These are phyloP conservation scores for Dicyema japonicum DNA, from an alignment of 1,140 invertebrate species.

Conservation along the genomic window DNA sequence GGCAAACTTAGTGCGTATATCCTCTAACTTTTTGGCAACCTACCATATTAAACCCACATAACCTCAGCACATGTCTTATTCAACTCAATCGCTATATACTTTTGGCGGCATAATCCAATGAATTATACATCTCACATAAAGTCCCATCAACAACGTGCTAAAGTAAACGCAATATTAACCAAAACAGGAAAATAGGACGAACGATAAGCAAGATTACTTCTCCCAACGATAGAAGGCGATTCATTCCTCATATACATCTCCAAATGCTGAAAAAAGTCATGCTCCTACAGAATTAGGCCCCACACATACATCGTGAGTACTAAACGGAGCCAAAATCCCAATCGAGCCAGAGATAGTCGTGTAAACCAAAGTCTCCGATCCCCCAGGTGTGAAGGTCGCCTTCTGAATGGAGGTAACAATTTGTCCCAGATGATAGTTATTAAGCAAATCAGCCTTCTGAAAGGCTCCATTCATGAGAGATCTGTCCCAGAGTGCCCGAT, in stretches of 20 bases:
- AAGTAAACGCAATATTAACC: slow-evolving; percentile 5
- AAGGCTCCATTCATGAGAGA: slow-evolving; percentile 59
- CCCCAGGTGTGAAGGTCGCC: slow-evolving; percentile 74
- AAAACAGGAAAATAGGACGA: slow-evolving; percentile 61
- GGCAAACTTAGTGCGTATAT: slow-evolving; percentile 23
- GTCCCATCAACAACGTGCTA: slow-evolving; percentile 91
- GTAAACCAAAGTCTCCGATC: slow-evolving; percentile 71
- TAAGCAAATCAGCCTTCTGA: slow-evolving; percentile 66
- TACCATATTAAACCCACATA: slow-evolving; percentile 7
- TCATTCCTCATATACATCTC: slow-evolving; percentile 98
- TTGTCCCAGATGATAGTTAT: slow-evolving; percentile 78
- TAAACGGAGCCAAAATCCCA: slow-evolving; percentile 79
- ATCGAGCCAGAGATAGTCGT: slow-evolving; percentile 62
- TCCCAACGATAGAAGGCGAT: slow-evolving; percentile 64
- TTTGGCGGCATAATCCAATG: slow-evolving; percentile 60
- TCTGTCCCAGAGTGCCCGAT: slow-evolving; percentile 84
- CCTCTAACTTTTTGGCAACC: slow-evolving; percentile 29
- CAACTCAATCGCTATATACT: slow-evolving; percentile 61
- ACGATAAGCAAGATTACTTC: slow-evolving; percentile 77
- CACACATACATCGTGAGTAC: slow-evolving; percentile 43
- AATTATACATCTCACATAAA: slow-evolving; percentile 89
- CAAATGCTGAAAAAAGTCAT: slow-evolving; percentile 90
- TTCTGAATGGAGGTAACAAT: slow-evolving; percentile 36
- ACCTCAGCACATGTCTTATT: slow-evolving; percentile 65
- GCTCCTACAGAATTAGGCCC: slow-evolving; percentile 28